Conservation (phyloP, 1,140 invertebrate species). For the Helicorthomorpha holstii region DNA sequence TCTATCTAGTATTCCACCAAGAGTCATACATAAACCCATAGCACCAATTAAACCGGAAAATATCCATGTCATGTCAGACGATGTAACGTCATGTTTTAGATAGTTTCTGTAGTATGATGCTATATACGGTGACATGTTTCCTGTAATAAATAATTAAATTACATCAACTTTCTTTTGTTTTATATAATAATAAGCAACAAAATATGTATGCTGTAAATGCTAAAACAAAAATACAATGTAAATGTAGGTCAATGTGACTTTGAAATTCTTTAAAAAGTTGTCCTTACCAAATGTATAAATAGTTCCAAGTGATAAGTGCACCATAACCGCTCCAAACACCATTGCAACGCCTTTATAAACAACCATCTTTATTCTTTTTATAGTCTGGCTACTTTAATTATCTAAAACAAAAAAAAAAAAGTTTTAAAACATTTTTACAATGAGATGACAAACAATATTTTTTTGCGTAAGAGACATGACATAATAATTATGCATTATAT, state of each 20-base stretch:
- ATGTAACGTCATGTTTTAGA: slow-evolving; percentile 16
- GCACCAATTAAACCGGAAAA: slow-evolving; percentile 19
- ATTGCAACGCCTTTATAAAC: background rate
- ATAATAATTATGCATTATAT: too few species aligned
- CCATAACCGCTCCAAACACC: slow-evolving; percentile 6
- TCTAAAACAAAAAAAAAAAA: too few species aligned
- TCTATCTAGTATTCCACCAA: slow-evolving; percentile 22
- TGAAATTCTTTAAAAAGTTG: background rate
- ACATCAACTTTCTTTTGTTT: background rate
- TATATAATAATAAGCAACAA: background rate
- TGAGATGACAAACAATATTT: too few species aligned
- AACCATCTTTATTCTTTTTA: background rate
- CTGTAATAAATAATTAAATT: slow-evolving; percentile 12
- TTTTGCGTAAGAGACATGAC: too few species aligned
- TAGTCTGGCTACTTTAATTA: too few species aligned
- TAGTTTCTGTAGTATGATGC: slow-evolving; percentile 25
- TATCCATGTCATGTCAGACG: slow-evolving; percentile 25
- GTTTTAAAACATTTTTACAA: too few species aligned
- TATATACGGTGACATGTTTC: slow-evolving; percentile 30
- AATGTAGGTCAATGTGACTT: too few species aligned
- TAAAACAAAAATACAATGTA: too few species aligned
- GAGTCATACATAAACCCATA: slow-evolving; percentile 23
- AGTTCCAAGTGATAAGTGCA: slow-evolving; percentile 13
- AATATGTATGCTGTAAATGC: too few species aligned
- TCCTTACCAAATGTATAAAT: slow-evolving; percentile 12